Base-by-base conservation (phyloP, 2,797 vertebrate species). In the Pogonophryne albipinna region DNA sequence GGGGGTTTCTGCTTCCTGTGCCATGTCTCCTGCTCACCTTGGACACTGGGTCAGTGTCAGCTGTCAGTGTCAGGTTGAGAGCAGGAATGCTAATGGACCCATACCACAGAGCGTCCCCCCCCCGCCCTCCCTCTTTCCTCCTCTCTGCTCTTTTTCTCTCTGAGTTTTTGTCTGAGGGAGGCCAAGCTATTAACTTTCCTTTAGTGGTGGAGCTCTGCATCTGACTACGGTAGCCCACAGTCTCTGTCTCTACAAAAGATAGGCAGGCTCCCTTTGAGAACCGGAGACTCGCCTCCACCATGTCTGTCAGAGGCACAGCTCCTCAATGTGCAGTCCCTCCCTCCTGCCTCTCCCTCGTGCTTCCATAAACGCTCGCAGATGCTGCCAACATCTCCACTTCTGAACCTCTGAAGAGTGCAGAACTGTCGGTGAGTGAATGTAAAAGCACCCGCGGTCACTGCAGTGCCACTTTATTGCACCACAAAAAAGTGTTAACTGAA, bases 11-110 rank as follows among this genome's bases (percentile, higher is more conserved):
- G 86, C 90, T 90, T 92, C 87, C 86, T 91, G 89, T 83, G 90
- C 84, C 82, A 66, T 87, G 90, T 92, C 87, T 91, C 83, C 83
- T 51, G 82, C 85, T 91, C 89, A 90, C 90, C 90, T 91, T 90
- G 90, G 90, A 92, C 91, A 89, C 83, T 52, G 72, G 80, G 86
- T 90, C 89, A 87, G 87, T 88, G 91, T 93, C 92, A 92, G 88
- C 90, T 93, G 91, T 92, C 92, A 93, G 86, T 85, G 90, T 90
- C 81, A 73, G 86, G 83, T 85, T 79, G 79, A 85, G 85, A 81
- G 84, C 66, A 61, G 79, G 87, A 90, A 94, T 93, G 86, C 87
- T 93, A 94, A 93, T 92, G 88, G 88, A 53, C 68, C 83, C 62
- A 83, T 51, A 70, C 89, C 83, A 80, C 87, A 85, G 55, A 31